These are phyloP conservation scores for Heteromormyrus szaboi DNA, from an alignment of 2,797 vertebrate species.

Conservation along the genomic window DNA sequence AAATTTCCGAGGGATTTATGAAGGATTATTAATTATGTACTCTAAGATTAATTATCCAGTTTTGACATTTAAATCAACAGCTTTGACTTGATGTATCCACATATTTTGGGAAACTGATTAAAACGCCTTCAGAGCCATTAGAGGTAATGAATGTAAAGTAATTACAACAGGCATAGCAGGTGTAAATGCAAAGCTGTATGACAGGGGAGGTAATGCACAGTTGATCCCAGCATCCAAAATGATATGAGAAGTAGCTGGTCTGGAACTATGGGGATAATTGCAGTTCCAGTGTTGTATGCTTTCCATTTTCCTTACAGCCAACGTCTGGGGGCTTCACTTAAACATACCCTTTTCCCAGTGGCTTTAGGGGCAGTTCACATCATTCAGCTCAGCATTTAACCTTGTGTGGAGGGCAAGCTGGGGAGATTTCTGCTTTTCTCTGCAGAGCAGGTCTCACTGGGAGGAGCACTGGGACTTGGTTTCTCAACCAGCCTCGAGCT, in stretches of 20 bases:
- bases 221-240: slow-evolving; percentile 14
- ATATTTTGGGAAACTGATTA: slow-evolving; percentile 19
- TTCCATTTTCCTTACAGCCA: neutral
- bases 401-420: neutral
- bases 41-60: slow-evolving; percentile 17
- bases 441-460: neutral
- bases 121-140: slow-evolving; percentile 21
- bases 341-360: neutral
- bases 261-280: slow-evolving; percentile 11
- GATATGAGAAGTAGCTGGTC: neutral
- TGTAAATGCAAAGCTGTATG: slow-evolving; percentile 7
- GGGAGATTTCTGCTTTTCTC: slow-evolving; percentile 1
- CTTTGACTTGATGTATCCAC: slow-evolving; percentile 20
- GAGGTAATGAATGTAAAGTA: slow-evolving; percentile 19
- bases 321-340: neutral
- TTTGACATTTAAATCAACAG: slow-evolving; percentile 19
- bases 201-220: slow-evolving; percentile 9
- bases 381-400: neutral
- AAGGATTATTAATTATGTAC: slow-evolving; percentile 17
- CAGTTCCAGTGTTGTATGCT: neutral
- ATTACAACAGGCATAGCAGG: slow-evolving; percentile 13
- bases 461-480: neutral
- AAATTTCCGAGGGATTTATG: slow-evolving; percentile 18
- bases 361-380: neutral
- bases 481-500: slow-evolving; percentile 7